Conservation (phyloP, 1,140 invertebrate species). For the Trichogramma pretiosum region DNA sequence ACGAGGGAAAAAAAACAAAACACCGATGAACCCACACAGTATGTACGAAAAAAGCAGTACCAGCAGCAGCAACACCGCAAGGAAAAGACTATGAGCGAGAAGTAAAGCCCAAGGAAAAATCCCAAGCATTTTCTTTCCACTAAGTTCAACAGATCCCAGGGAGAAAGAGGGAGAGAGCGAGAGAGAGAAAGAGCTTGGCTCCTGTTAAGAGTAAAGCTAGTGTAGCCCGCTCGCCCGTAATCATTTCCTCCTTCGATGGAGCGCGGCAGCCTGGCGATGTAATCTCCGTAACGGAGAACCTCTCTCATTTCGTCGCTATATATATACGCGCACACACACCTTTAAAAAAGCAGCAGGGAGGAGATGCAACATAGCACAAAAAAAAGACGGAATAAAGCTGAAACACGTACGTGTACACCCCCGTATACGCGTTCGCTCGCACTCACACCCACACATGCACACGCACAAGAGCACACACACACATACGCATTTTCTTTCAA, state of each 20-base stretch:
- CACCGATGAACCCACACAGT: too few relatives aligned
- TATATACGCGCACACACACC: too few relatives aligned
- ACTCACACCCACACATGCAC: too few relatives aligned
- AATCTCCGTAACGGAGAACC: slow-evolving; percentile 13
- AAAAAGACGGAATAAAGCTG: not conserved
- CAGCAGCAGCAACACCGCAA: too few relatives aligned
- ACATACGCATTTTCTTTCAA: slow-evolving; percentile 15
- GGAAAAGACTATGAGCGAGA: not conserved
- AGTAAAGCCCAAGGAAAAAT: slow-evolving; percentile 14
- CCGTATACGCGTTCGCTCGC: too few relatives aligned
- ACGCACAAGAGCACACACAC: too few relatives aligned
- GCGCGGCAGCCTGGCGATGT: slow-evolving; percentile 4
- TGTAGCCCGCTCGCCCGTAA: slow-evolving; percentile 8
- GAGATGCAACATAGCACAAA: not conserved
- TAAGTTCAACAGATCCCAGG: not conserved
- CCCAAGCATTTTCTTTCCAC: slow-evolving; percentile 10
- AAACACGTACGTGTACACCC: too few relatives aligned
- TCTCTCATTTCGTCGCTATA: slow-evolving; percentile 11
- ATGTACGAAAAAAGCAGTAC: too few relatives aligned
- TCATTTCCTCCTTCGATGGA: slow-evolving; percentile 3
- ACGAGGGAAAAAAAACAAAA: not conserved
- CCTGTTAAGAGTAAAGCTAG: too few relatives aligned
- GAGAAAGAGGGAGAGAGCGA: too few relatives aligned
- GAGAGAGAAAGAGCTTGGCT: too few relatives aligned
- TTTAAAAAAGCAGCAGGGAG: too few relatives aligned